Conservation (phyloP, 1,140 invertebrate genomes). For the Zelostemma sp. region DNA sequence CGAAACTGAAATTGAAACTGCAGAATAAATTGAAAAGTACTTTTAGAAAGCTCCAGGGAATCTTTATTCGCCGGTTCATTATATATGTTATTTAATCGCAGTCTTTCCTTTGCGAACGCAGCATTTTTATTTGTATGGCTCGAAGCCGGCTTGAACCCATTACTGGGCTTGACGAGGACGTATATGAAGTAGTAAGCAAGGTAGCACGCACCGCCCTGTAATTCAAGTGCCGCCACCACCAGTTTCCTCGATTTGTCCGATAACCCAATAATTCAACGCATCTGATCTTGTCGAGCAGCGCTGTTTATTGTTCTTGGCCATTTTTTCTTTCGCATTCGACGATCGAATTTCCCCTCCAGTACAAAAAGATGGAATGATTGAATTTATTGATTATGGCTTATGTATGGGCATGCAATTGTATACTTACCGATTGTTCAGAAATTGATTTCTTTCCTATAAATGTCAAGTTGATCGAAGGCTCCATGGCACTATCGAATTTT, state of each 20-base stretch:
- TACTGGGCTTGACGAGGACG: slow-evolving; percentile 27
- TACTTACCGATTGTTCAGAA: too few relatives aligned
- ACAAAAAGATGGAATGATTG: not conserved
- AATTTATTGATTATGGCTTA: too few relatives aligned
- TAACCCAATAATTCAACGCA: slow-evolving; percentile 62
- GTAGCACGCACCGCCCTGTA: slow-evolving; percentile 68
- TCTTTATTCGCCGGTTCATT: slow-evolving; percentile 28
- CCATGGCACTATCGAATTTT: too few relatives aligned
- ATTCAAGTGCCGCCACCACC: slow-evolving; percentile 64
- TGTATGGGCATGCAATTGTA: too few relatives aligned
- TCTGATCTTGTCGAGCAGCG: slow-evolving; percentile 49
- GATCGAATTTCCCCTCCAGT: slow-evolving; percentile 11
- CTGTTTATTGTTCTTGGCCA: slow-evolving; percentile 47
- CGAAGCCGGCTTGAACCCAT: slow-evolving; percentile 34
- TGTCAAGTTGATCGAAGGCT: too few relatives aligned
- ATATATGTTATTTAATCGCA: not conserved
- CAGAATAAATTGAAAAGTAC: slow-evolving; percentile 41
- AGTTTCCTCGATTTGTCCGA: slow-evolving; percentile 66
- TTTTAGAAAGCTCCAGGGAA: slow-evolving; percentile 44
- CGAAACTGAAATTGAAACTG: slow-evolving; percentile 34
- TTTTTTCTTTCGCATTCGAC: slow-evolving; percentile 13
- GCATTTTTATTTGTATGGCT: slow-evolving; percentile 24
- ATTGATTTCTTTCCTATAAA: too few relatives aligned
- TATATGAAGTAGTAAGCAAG: slow-evolving; percentile 68
- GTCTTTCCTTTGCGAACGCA: not conserved